Conservation (phyloP, 2,113 vertebrate genomes). For the Hipposideros armiger region DNA sequence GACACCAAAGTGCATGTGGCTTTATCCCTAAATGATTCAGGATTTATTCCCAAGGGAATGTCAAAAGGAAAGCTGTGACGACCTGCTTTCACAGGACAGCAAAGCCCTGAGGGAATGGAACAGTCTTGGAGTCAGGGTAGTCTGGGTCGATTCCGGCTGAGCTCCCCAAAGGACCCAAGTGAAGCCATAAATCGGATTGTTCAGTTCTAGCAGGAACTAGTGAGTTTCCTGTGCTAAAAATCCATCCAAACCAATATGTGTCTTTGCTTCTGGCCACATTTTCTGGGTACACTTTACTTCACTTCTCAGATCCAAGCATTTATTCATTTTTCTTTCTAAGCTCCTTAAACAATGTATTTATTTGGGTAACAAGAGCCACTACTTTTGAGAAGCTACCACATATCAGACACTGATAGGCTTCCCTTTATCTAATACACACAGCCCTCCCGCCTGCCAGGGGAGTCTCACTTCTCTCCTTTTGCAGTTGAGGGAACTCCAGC, state of each 20-base stretch:
- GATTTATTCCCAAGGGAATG: not conserved
- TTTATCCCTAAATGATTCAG: not conserved
- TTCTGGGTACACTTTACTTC: not conserved
- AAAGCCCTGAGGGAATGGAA: not conserved
- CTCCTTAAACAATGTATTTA: not conserved
- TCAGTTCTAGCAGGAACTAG: not conserved
- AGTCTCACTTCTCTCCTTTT: not conserved
- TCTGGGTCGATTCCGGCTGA: not conserved
- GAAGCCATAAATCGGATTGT: not conserved
- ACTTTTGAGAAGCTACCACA: not conserved
- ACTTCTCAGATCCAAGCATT: not conserved
- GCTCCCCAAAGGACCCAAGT: not conserved
- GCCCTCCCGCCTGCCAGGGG: accelerated
- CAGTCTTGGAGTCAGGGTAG: not conserved
- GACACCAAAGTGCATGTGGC: not conserved
- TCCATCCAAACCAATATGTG: not conserved
- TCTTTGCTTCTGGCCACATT: not conserved
- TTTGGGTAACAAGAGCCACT: not conserved
- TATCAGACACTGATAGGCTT: not conserved
- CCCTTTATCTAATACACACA: not conserved
- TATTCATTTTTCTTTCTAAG: not conserved
- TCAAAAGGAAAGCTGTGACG: not conserved
- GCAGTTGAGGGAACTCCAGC: not conserved
- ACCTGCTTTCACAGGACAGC: not conserved
- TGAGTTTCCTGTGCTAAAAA: not conserved